These are phyloP conservation scores for Sparus aurata DNA, from an alignment of 2,797 vertebrate species.

Conservation along the genomic window DNA sequence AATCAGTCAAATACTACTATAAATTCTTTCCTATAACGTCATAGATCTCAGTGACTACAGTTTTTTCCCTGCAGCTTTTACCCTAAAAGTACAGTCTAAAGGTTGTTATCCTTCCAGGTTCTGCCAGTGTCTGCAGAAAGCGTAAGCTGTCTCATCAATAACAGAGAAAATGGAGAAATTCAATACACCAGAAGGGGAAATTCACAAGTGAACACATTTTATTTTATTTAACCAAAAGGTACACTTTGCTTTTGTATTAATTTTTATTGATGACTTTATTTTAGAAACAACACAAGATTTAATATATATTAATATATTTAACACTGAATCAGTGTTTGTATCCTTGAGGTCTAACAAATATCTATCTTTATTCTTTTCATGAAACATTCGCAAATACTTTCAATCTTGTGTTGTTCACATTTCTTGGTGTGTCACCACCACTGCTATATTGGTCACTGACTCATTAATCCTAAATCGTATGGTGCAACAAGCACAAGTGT, in stretches of 20 bases:
- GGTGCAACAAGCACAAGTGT: background rate
- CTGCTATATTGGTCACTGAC: background rate
- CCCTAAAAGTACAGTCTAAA: slow-evolving; percentile 39
- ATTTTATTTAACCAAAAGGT: slow-evolving; percentile 16
- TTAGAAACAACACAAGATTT: slow-evolving; percentile 10
- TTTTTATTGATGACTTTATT: slow-evolving; percentile 39
- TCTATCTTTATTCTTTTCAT: background rate
- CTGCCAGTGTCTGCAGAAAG: slow-evolving; percentile 62
- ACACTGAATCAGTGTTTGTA: background rate
- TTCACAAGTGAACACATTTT: slow-evolving; percentile 39
- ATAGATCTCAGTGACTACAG: slow-evolving; percentile 23
- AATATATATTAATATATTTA: too few species aligned
- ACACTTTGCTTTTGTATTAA: slow-evolving; percentile 9
- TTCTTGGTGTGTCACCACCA: background rate
- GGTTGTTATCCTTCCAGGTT: slow-evolving; percentile 55
- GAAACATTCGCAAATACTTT: background rate
- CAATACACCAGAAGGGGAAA: slow-evolving; percentile 37
- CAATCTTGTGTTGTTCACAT: background rate
- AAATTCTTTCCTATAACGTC: slow-evolving; percentile 6
- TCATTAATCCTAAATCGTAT: background rate
- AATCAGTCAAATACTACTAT: slow-evolving; percentile 18
- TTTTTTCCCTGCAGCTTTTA: background rate
- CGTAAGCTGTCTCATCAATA: slow-evolving; percentile 53
- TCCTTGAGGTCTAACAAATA: background rate
- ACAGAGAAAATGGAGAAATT: slow-evolving; percentile 36